Evolutionary conservation across 2,797 vertebrate species (phyloP).

Genomic region (Rhincodon typus): DNA sequence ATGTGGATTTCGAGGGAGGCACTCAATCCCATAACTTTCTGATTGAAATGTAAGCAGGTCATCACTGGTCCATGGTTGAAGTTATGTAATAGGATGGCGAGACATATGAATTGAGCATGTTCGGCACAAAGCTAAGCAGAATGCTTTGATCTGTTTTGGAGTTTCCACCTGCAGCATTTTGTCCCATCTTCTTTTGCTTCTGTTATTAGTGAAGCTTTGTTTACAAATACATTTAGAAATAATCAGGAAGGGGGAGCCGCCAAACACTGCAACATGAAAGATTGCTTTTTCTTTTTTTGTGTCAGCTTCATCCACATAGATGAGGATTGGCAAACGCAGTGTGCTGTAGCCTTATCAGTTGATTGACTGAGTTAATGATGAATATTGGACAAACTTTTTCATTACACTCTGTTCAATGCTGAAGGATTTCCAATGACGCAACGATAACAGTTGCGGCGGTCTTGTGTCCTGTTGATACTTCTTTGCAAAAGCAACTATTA

Average conservation of each 20-base stretch:
- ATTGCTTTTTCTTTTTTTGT: neutral
- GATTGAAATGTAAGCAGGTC: neutral
- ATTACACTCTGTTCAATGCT: neutral
- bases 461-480: neutral
- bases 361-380: neutral
- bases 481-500: neutral
- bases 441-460: too few species aligned
- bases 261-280: neutral
- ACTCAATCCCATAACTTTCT: neutral
- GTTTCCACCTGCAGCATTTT: neutral
- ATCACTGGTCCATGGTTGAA: neutral
- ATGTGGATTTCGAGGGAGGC: too few species aligned
- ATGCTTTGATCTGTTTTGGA: neutral
- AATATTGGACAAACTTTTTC: neutral
- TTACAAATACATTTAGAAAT: neutral
- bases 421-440: neutral
- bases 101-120: neutral
- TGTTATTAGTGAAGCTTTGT: neutral
- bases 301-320: neutral
- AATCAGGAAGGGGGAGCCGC: neutral
- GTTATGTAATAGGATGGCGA: neutral
- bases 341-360: neutral
- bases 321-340: neutral
- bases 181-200: neutral
- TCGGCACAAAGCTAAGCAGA: neutral